phyloP scores from a whole-genome alignment of 2,888 invertebrate species.

The Exocentrus adspersus region DNA sequence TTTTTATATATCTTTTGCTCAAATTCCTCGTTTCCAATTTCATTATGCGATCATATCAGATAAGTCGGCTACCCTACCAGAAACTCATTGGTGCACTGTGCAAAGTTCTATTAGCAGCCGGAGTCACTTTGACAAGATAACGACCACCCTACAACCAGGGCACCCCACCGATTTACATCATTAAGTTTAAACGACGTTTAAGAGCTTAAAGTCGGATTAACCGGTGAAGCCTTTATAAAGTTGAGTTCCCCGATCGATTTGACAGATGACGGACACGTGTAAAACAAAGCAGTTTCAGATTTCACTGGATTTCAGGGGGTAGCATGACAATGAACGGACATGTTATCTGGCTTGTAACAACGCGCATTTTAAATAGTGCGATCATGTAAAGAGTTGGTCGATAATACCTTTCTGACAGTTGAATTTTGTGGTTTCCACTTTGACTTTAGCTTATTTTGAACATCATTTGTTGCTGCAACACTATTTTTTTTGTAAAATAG shows the following conservation, averaged over 20 bases:
- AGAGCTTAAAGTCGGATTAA: slow-evolving; percentile 56
- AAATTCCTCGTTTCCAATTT: neutral
- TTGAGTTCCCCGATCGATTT: slow-evolving; percentile 41
- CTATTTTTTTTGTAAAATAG: too few relatives aligned
- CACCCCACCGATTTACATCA: slow-evolving; percentile 50
- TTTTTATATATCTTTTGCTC: too few relatives aligned
- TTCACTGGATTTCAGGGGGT: neutral
- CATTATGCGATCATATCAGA: neutral
- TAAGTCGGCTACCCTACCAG: neutral
- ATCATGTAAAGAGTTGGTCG: neutral
- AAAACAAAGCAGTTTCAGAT: slow-evolving; percentile 2
- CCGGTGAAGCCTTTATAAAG: slow-evolving; percentile 44
- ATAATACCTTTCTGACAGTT: neutral
- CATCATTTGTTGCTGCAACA: too few relatives aligned
- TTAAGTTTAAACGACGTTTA: slow-evolving; percentile 57
- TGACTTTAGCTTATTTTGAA: too few relatives aligned
- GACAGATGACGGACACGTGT: slow-evolving; percentile 54
- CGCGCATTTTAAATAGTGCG: neutral
- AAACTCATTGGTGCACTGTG: slow-evolving; percentile 1
- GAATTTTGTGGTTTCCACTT: too few relatives aligned
- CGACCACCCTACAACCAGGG: slow-evolving; percentile 48
- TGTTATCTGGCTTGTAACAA: neutral
- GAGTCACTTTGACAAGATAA: slow-evolving; percentile 34
- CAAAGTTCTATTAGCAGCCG: slow-evolving; percentile 38
- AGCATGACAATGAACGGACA: neutral